Evolutionary conservation across 2,113 vertebrate genomes (phyloP), one percentile per base, ranked within the genome.

Genomic region (Oceanites oceanicus): DNA sequence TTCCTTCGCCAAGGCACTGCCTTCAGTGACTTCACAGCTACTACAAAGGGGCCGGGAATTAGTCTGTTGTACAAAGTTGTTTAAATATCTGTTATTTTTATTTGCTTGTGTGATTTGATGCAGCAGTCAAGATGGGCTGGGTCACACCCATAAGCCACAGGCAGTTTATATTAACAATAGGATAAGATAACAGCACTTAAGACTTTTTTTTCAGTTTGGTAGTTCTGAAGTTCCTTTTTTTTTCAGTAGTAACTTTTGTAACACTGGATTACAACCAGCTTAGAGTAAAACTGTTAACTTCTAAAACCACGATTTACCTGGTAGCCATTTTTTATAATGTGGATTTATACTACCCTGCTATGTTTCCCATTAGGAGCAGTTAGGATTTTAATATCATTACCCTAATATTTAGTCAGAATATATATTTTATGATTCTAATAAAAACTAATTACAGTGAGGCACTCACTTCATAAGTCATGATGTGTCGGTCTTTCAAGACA

Each of bases 351-450:
- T 70, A 55, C 32, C 34, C 77, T 76, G 21, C 34, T 91, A 42
- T 45, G 9, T 76, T 92, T 93, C 34, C 42, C 58, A 77, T 81
- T 72, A 65, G 47, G 55, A 96, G 27, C 44, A 82, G 66, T 86
- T 91, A 73, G 27, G 15, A 66, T 95, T 89, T 89, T 90, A 61
- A 56, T 71, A 81, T 76, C 11, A 84, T 87, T 82, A 95, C 71
- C 68, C 45, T 87, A 90, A 82, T 86, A 70, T 94, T 94, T 92
- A 86, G 63, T 71, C 58, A 90, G 68, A 87, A 55, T 78, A 83
- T 62, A 25, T 50, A 58, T 82, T 95, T 95, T 85, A 95, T 84
- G n/a, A 79, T 83, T 27, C 53, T 82, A 67, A 72, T 91, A 90
- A 88, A 95, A 79, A 38, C 56, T 92, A 92, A 88, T 95, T 80